These are phyloP conservation scores for Buathra laborator DNA, from an alignment of 2,888 invertebrate species.

Conservation along the genomic window DNA sequence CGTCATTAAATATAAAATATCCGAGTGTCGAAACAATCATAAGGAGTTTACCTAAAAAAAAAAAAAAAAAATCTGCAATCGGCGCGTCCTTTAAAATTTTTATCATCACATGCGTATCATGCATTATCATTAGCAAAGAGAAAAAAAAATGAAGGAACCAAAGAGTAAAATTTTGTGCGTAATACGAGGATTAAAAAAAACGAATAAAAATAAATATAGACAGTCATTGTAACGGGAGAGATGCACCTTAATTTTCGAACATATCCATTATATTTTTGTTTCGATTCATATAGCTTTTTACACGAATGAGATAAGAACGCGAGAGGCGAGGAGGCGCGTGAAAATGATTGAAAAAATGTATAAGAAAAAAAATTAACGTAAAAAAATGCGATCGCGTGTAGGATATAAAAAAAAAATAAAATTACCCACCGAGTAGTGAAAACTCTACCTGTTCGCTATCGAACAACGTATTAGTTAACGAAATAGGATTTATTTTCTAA, in stretches of 20 bases:
- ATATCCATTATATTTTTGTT: slow-evolving; percentile 52
- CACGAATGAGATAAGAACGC: slow-evolving; percentile 31
- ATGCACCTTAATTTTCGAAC: slow-evolving; percentile 58
- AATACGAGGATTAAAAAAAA: neutral
- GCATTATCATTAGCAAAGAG: slow-evolving; percentile 56
- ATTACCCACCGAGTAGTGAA: slow-evolving; percentile 37
- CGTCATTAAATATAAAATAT: slow-evolving; percentile 51
- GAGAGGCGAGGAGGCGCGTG: neutral
- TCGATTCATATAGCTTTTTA: slow-evolving; percentile 72
- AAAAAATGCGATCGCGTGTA: slow-evolving; percentile 39
- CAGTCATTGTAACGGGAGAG: slow-evolving; percentile 50
- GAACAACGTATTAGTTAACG: slow-evolving; percentile 56
- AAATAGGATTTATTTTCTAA: slow-evolving; percentile 66
- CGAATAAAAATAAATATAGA: neutral
- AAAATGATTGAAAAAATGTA: neutral
- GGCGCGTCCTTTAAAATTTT: slow-evolving; percentile 57
- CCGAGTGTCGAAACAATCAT: slow-evolving; percentile 65
- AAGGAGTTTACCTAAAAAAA: slow-evolving; percentile 47
- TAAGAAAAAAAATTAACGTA: slow-evolving; percentile 17
- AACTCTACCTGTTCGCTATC: slow-evolving; percentile 54
- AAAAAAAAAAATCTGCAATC: slow-evolving; percentile 3
- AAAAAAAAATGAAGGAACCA: neutral
- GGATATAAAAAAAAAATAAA: slow-evolving; percentile 32
- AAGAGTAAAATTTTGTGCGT: slow-evolving; percentile 11
- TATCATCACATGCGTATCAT: slow-evolving; percentile 65